Evolutionary conservation across 1,140 invertebrate species (phyloP), one percentile per base, ranked within the genome.

Genomic region (Zaprionus nigranus): DNA sequence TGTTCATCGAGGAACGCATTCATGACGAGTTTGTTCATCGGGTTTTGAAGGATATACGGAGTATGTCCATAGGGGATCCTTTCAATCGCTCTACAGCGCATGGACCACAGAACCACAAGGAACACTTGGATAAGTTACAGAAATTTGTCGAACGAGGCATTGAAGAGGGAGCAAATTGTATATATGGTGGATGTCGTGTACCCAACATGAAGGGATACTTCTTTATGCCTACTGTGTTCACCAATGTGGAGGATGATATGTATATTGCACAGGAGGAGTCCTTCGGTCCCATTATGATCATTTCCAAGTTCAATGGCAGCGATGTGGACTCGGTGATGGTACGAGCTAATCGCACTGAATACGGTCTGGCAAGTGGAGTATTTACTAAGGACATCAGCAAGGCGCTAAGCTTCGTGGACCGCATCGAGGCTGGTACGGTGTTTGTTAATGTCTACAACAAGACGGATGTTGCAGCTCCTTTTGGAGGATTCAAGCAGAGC

Each of bases 361-460:
- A 96, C 90, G 98, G 98, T 11, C 93, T 99, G 6, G 98, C 98
- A 2, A 98, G 97, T 22, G 98, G 98, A 1, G 96, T 99, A 6
- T 97, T 99, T 80, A 99, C 98, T 0, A 96, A 95, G 64, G 97
- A 99, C 86, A 95, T 99, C 7, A 95, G 95, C 51, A 97, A 97
- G 81, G 98, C 98, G 0, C 93, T 99, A 56, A 93, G 94, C 79
- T 97, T 99, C 61, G 96, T 97, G 0, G 98, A 99, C 82, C 95
- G 95, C 70, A 95, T 99, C 6, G 95, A 99, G 24, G 98, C 98
- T 43, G 98, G 98, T 15, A 99, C 98, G 0, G 98, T 99, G 6
- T 99, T 99, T 91, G 94, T 99, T 5, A 99, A 99, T 92, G 98
- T 97, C 0, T 99, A 99, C 93, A 99, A 99, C 93, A 99, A 99